phyloP scores from a whole-genome alignment of 1,140 invertebrate species.

The Drosophila watanabei region DNA sequence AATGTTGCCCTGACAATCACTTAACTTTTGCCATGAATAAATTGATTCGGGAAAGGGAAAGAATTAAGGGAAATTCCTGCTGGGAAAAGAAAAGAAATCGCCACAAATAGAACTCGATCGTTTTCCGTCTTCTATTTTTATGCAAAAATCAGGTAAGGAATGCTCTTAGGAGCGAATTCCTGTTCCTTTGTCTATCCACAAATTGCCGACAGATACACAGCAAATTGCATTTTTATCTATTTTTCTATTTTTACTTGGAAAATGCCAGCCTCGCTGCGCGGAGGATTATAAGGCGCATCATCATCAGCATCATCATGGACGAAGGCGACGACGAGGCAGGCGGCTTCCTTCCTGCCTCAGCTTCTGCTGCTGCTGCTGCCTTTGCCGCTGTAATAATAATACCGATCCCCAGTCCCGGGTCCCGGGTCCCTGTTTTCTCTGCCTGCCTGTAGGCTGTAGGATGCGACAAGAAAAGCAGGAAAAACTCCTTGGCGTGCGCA shows the following conservation, averaged over 20 bases:
- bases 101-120: conserved; percentile 5
- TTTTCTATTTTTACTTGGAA: conserved; percentile 75
- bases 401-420: conserved; percentile 34
- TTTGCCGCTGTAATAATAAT: conserved; percentile 73
- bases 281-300: conserved; percentile 74
- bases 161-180: conserved; percentile 75
- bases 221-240: conserved; percentile 80
- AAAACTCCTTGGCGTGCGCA: conserved; percentile 74
- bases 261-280: conserved; percentile 61
- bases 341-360: conserved; percentile 75
- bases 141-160: conserved; percentile 71
- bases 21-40: conserved; percentile 58
- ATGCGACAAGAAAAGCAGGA: conserved; percentile 82
- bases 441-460: conserved; percentile 55
- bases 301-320: neutral
- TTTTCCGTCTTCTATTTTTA: conserved; percentile 68
- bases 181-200: conserved; percentile 81
- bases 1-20: conserved; percentile 8
- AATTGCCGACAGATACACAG: conserved; percentile 68
- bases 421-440: conserved; percentile 17
- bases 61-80: conserved; percentile 31
- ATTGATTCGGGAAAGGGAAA: conserved; percentile 26
- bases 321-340: conserved; percentile 14
- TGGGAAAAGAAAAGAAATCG: conserved; percentile 25
- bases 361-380: conserved; percentile 1